These are phyloP conservation scores for Delphinapterus leucas DNA, from an alignment of 2,113 vertebrate species.

Conservation along the genomic window DNA sequence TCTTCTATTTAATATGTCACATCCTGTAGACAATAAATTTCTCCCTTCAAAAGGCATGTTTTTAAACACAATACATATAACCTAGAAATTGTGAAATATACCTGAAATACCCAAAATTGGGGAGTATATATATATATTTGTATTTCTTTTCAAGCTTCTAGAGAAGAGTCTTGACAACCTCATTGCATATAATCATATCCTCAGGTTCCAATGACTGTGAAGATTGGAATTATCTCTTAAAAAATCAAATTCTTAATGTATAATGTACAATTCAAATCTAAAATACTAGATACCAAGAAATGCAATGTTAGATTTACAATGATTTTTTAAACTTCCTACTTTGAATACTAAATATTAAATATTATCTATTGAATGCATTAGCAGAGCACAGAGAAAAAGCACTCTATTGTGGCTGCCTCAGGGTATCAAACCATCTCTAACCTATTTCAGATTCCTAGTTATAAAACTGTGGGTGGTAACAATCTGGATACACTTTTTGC, in stretches of 20 bases:
- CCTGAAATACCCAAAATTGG: neutral
- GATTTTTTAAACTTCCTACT: neutral
- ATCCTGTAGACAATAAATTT: neutral
- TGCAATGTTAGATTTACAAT: neutral
- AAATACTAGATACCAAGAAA: neutral
- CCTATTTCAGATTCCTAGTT: slow-evolving; percentile 68
- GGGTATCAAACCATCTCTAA: slow-evolving; percentile 68
- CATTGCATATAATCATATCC: neutral
- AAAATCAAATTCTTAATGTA: neutral
- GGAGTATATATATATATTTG: neutral
- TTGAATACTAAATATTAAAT: slow-evolving; percentile 47
- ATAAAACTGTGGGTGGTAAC: slow-evolving; percentile 81
- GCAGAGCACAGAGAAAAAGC: neutral
- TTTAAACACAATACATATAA: neutral
- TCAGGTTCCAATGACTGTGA: neutral
- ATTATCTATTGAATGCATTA: slow-evolving; percentile 20
- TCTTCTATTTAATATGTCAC: neutral
- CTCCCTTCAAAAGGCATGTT: neutral
- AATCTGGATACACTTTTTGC: slow-evolving; percentile 85
- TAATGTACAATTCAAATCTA: neutral
- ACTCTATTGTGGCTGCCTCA: slow-evolving; percentile 15
- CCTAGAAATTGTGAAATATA: neutral
- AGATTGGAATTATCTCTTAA: neutral
- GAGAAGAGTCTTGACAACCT: neutral
- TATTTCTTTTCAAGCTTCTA: neutral